Evolutionary conservation across 1,140 invertebrate genomes (phyloP).

Genomic region (Habropoda laboriosa): DNA sequence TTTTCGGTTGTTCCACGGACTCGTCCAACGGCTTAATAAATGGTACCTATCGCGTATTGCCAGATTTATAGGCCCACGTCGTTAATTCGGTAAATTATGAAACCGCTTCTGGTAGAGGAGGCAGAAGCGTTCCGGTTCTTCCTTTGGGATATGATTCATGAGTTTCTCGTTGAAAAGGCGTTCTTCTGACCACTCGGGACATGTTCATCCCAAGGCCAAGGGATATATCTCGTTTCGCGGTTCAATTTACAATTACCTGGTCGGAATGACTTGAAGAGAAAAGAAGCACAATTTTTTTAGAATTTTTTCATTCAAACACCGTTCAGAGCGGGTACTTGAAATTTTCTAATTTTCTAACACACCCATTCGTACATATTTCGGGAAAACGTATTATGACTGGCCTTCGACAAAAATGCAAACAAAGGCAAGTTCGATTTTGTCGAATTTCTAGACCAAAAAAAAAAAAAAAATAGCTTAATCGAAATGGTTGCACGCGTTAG

Average conservation of each 20-base stretch:
- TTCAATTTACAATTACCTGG: constrained; percentile 6
- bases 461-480: too few relatives aligned
- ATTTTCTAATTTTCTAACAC: too few relatives aligned
- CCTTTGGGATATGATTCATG: constrained; percentile 52
- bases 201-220: background rate
- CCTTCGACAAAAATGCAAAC: too few relatives aligned
- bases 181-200: background rate
- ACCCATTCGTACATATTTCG: too few relatives aligned
- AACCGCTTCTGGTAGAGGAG: constrained; percentile 32
- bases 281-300: too few relatives aligned
- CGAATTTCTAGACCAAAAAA: too few relatives aligned
- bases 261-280: background rate
- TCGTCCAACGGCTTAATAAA: constrained; percentile 49
- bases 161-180: constrained; percentile 8
- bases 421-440: too few relatives aligned
- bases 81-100: constrained; percentile 65
- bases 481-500: background rate
- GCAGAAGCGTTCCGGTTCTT: background rate
- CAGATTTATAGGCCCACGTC: constrained; percentile 59
- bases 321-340: too few relatives aligned
- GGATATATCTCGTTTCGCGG: constrained; percentile 1
- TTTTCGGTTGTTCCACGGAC: background rate
- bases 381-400: too few relatives aligned
- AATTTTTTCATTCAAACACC: too few relatives aligned
- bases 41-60: constrained; percentile 51